Evolutionary conservation across 2,113 vertebrate genomes (phyloP).

Genomic region (Protobothrops mucrosquamatus): DNA sequence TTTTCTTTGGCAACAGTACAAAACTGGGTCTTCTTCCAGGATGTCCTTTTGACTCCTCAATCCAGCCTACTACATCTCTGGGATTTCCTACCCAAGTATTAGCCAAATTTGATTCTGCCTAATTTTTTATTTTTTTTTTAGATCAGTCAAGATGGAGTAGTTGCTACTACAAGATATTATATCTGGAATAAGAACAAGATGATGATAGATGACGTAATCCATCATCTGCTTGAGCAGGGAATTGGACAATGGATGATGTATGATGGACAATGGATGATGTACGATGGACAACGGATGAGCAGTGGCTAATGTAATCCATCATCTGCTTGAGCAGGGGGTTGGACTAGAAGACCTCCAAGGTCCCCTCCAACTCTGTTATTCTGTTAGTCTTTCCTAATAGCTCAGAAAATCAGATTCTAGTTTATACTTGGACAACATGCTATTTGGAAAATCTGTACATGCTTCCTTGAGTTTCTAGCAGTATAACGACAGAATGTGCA

Average conservation of each 20-base stretch:
- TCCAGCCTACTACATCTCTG: neutral
- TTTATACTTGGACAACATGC: neutral
- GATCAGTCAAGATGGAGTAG: neutral
- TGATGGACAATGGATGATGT: neutral
- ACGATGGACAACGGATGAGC: neutral
- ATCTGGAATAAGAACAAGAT: neutral
- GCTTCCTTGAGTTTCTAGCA: neutral
- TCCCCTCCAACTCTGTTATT: neutral
- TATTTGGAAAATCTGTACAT: neutral
- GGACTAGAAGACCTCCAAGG: neutral
- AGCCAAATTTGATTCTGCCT: neutral
- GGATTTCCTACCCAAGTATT: neutral
- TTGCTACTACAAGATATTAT: neutral
- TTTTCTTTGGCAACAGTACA: neutral
- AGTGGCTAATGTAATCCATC: neutral
- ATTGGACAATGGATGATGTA: neutral
- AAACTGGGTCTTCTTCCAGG: too few species aligned
- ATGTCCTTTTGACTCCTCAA: neutral
- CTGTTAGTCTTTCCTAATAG: neutral
- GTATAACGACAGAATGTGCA: neutral
- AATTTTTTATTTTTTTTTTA: neutral
- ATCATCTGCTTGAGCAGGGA: neutral
- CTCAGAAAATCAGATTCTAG: neutral
- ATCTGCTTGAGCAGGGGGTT: too few species aligned
- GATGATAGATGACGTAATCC: neutral